Base-by-base conservation (phyloP, 2,113 vertebrate genomes). In the Dasyornis broadbenti region DNA sequence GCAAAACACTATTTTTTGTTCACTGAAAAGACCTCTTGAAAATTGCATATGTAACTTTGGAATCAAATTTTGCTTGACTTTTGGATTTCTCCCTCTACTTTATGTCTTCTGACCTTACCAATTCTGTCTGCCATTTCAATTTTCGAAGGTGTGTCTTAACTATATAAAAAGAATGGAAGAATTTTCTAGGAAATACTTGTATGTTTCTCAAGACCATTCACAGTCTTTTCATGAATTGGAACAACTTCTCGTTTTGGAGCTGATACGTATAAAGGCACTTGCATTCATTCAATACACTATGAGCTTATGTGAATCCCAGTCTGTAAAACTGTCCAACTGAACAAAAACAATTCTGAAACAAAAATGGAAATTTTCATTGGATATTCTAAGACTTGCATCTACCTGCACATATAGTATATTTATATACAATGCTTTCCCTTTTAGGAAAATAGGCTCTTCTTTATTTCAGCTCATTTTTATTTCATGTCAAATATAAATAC, bases 361-460 rank as follows among this genome's bases (percentile, higher is more conserved):
- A 59, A 83, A 72, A 4, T 37, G 5, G 13, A 72, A 80, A 72
- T 13, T 66, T 14, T 83, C 13, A 22, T 2, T 49, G 33, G 6
- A 11, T 80, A 80, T 80, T 89, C 31, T 56, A n/a, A 77, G 39
- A 80, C 5, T 10, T 1, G 0, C n/a, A 23, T 18, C 23, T 77
- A 47, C 23, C 20, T 57, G 8, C 37, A 63, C 6, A 11, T 20
- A 10, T 47, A 35, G 45, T 24, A 30, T 44, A 37, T 63, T 63
- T 66, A 26, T 49, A 9, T 13, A 45, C 2, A 71, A 45, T 3
- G 3, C 4, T 49, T 69, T 33, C 7, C 8, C 8, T 44, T 83
- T 53, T 40, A 12, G 37, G 33, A 69, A 54, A 27, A 27, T 8
- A 39, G 2, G 1, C 0, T 75, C 1, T 4, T 71, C 33, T 69